These are phyloP conservation scores for Platichthys flesus DNA, from an alignment of 2,113 vertebrate species.

Conservation along the genomic window DNA sequence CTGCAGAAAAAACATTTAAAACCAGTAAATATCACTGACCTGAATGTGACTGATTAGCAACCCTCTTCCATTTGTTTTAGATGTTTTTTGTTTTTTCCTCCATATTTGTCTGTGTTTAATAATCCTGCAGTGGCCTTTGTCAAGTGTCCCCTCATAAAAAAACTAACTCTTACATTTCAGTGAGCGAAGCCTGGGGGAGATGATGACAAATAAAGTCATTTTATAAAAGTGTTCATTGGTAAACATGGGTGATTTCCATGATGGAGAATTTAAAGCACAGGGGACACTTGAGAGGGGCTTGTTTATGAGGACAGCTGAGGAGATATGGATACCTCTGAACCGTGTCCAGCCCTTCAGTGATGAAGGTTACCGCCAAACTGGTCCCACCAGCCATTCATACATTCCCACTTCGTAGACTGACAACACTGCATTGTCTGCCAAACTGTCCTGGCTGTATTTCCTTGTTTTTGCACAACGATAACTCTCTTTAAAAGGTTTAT, in stretches of 20 bases:
- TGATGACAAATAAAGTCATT: constrained; percentile 1
- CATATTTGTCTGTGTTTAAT: neutral
- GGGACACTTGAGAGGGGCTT: constrained; percentile 48
- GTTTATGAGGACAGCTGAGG: constrained; percentile 58
- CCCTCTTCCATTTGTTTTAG: neutral
- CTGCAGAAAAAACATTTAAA: neutral
- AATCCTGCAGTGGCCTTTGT: neutral
- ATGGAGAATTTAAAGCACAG: constrained; percentile 37
- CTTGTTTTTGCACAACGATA: neutral
- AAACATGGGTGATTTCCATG: constrained; percentile 11
- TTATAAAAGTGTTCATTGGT: neutral
- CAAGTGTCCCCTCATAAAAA: neutral
- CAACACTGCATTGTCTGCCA: constrained; percentile 1
- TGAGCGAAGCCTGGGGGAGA: neutral
- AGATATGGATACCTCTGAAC: constrained; percentile 53
- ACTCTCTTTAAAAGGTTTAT: neutral
- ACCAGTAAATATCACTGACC: neutral
- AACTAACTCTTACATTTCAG: neutral
- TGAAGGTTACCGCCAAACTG: constrained; percentile 57
- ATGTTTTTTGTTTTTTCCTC: neutral
- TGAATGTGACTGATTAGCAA: constrained; percentile 5
- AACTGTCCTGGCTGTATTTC: neutral
- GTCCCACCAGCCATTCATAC: constrained; percentile 30
- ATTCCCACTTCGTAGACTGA: neutral
- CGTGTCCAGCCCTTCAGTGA: constrained; percentile 56